Percentiles rank a stretch among this genome's conserved stretches.
Conservation (phyloP, 2,888 invertebrate genomes). For the Petrolisthes cinctipes region DNA sequence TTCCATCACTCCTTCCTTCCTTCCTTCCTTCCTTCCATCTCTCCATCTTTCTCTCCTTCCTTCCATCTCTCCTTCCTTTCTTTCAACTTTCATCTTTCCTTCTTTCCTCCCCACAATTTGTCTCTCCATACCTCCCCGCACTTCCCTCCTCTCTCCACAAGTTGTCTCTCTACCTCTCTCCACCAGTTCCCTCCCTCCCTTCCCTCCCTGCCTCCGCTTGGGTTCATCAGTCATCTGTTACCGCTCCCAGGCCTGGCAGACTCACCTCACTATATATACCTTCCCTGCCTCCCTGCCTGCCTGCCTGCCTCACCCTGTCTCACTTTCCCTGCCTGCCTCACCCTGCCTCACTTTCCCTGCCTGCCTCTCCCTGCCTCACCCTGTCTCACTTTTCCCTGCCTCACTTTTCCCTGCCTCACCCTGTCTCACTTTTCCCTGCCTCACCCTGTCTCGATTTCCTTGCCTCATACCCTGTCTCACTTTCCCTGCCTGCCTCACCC, state of each 20-base stretch:
- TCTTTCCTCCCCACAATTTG: not conserved
- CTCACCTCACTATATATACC: not conserved
- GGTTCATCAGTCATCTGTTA: not conserved
- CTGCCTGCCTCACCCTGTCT: not conserved
- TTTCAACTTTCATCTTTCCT: not conserved
- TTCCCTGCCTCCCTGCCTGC: not conserved
- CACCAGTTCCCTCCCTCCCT: not conserved
- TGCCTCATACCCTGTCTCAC: not conserved
- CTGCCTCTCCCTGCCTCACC: not conserved
- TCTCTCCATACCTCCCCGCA: not conserved
- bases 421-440: not conserved
- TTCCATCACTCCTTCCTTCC: too few species aligned
- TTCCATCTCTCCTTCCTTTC: too few species aligned
- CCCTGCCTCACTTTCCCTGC: not conserved
- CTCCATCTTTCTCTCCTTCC: too few species aligned
- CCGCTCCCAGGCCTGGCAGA: not conserved
- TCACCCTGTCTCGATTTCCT: not conserved
- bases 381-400: not conserved
- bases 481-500: not conserved
- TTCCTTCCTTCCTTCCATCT: too few species aligned
- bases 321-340: not conserved
- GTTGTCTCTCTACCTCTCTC: not conserved
- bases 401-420: not conserved
- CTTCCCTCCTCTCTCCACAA: not conserved
- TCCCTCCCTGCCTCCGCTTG: not conserved